Percentiles rank a stretch among this genome's conserved stretches.
These are phyloP conservation scores for Epinotia brunnichana DNA, from an alignment of 2,888 invertebrate genomes.

Conservation along the genomic window DNA sequence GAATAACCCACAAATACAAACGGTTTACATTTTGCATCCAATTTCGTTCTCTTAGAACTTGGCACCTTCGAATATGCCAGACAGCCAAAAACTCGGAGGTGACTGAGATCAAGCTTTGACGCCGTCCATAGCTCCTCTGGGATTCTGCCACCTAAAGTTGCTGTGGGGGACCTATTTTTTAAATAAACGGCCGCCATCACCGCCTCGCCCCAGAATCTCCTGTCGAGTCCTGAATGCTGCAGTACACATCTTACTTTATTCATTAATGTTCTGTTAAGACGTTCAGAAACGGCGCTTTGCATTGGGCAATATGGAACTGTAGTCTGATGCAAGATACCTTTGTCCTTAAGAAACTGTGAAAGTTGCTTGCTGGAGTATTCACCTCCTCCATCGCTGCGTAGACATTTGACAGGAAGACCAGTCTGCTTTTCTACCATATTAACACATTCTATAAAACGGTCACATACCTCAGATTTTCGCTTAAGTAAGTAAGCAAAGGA, in stretches of 20 bases:
- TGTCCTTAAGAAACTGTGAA: background rate
- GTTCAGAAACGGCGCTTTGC: background rate
- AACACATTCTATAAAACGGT: slow-evolving; percentile 4
- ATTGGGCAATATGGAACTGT: slow-evolving; percentile 1
- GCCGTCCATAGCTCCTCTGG: slow-evolving; percentile 21
- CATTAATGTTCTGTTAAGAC: background rate
- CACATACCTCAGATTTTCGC: slow-evolving; percentile 7
- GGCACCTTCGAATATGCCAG: slow-evolving; percentile 20
- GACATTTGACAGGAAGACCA: slow-evolving; percentile 12
- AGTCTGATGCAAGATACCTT: slow-evolving; percentile 8
- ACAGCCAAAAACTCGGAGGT: slow-evolving; percentile 12
- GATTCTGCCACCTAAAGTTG: slow-evolving; percentile 8
- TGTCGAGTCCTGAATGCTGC: slow-evolving; percentile 7
- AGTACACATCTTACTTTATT: background rate
- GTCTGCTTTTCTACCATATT: slow-evolving; percentile 9
- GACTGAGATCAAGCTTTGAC: slow-evolving; percentile 9
- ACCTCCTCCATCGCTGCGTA: background rate
- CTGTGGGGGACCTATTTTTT: slow-evolving; percentile 16
- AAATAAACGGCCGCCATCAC: slow-evolving; percentile 4
- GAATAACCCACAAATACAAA: slow-evolving; percentile 25
- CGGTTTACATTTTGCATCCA: slow-evolving; percentile 24
- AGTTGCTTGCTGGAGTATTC: background rate
- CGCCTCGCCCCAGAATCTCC: slow-evolving; percentile 3
- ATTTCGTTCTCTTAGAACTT: slow-evolving; percentile 2
- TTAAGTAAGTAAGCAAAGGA: background rate